Base-by-base conservation (phyloP, 2,888 invertebrate genomes). In the Drosophila yooni region DNA sequence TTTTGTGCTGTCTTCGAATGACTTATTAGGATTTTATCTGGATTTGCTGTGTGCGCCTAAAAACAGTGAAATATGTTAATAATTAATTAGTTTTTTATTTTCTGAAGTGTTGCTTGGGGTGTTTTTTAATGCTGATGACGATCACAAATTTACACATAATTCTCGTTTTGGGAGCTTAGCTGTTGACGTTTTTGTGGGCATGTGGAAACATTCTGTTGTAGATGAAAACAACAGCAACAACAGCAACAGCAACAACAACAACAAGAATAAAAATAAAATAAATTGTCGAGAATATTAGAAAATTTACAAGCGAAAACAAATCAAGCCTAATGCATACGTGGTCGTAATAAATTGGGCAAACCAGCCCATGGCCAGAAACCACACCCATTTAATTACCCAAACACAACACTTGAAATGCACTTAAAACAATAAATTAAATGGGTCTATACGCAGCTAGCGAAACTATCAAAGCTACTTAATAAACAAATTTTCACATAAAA, bases 401-500 rank as follows among this genome's bases (percentile, higher is more conserved):
- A 72, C 58, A 74, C 58, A 74, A 54, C 74, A 74, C 78, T 87
- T 74, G 82, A 78, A 83, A 83, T 81, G 71, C 85, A 83, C 84
- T 83, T 74, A 88, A 82, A 76, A 76, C 81, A 73, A 89, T 88
- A 89, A 88, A 89, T 89, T 82, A 85, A 79, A 76, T 74, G 74
- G 56, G 62, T 63, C 69, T 48, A 48, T 60, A 25, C 21, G 46
- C 59, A 52, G 61, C 74, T 59, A 72, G 77, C 63, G 70, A 86
- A 91, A 89, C 89, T 91, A 85, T 88, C 74, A 79, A 77, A 82
- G 70, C 78, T 82, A 74, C 88, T 91, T 90, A 91, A 91, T 91
- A 91, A 91, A 91, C 91, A 91, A 91, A 91, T 91, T 91, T 90
- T 87, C 91, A 89, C 90, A 91, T 91, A 86, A 89, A 91, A 91